A percentile compares a stretch with the other conserved stretches of the same genome.
Evolutionary conservation across 2,888 invertebrate species (phyloP).

Genomic region (Catocala fraxini): DNA sequence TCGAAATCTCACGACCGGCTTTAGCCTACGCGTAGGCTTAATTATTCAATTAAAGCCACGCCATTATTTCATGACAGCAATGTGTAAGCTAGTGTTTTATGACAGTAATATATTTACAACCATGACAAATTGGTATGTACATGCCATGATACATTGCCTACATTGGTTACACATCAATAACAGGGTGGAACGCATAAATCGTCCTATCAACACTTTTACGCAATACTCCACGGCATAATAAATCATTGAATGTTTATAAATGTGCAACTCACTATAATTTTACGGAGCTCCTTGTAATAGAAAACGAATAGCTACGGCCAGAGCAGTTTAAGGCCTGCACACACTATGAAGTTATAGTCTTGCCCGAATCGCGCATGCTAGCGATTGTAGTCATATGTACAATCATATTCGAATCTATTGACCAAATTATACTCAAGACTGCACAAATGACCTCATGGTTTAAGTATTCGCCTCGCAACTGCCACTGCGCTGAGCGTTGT

Average conservation of each 20-base stretch:
- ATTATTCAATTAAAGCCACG: constrained; percentile 4
- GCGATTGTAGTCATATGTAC: neutral
- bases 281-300: constrained; percentile 48
- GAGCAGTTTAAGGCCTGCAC: neutral
- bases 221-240: constrained; percentile 31
- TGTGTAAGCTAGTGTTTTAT: neutral
- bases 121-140: constrained; percentile 18
- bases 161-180: constrained; percentile 17
- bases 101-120: constrained; percentile 9
- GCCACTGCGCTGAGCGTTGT: too few species aligned
- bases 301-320: constrained; percentile 36
- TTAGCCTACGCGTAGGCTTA: neutral
- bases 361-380: neutral
- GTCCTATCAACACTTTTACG: constrained; percentile 34
- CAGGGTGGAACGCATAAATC: constrained; percentile 33
- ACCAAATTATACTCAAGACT: too few species aligned
- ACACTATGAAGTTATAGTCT: constrained; percentile 3
- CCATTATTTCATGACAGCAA: neutral
- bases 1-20: too few species aligned
- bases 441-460: too few species aligned
- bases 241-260: constrained; percentile 49
- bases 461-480: too few species aligned
- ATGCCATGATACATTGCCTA: constrained; percentile 1
- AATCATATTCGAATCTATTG: too few species aligned
- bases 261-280: constrained; percentile 42